Conservation (phyloP, 2,797 vertebrate genomes). For the Acomys russatus region DNA sequence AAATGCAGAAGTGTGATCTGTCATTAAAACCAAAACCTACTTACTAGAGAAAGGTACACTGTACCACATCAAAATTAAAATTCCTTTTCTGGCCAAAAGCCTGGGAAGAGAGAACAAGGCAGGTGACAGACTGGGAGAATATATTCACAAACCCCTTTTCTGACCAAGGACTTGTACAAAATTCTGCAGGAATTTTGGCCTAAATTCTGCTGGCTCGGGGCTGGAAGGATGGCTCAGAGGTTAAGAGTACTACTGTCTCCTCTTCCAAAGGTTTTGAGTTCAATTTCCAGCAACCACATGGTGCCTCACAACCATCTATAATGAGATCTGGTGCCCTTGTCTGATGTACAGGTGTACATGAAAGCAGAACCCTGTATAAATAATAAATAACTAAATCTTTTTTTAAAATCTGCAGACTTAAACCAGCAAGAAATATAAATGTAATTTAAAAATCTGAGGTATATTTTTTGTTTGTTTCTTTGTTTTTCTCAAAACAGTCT, state of each 20-base stretch:
- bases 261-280: no score
- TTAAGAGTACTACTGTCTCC: no score
- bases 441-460: background rate
- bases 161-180: background rate
- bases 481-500: background rate
- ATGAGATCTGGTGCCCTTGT: no score
- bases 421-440: background rate
- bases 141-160: conserved; percentile 3
- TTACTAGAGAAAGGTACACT: background rate
- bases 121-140: background rate
- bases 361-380: no score
- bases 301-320: no score
- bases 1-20: background rate
- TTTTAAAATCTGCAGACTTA: background rate
- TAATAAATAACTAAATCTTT: no score
- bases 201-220: background rate
- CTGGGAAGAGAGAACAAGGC: conserved; percentile 6
- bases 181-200: background rate
- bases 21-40: background rate
- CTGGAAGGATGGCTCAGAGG: no score
- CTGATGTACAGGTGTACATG: no score
- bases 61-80: conserved; percentile 6
- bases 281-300: no score
- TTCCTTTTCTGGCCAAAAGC: background rate
- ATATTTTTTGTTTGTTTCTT: background rate